Evolutionary conservation across 1,140 invertebrate species (phyloP).

Genomic region (Nasonia giraulti): DNA sequence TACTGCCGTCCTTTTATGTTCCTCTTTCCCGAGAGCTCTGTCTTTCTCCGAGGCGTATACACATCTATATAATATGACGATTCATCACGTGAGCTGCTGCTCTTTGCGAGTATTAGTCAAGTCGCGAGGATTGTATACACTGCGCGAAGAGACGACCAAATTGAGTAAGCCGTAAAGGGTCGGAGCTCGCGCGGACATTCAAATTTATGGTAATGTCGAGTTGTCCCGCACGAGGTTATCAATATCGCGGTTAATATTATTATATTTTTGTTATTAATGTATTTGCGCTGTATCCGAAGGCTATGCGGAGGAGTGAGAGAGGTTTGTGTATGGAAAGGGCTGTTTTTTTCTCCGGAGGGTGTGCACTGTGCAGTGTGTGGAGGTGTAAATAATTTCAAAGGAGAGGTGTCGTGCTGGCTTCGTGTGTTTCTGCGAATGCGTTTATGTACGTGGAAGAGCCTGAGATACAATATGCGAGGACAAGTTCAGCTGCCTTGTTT

Average conservation of each 20-base stretch:
- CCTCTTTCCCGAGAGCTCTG: background rate
- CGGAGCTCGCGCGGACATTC: constrained; percentile 64
- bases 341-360: too few relatives aligned
- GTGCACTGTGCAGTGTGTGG: too few relatives aligned
- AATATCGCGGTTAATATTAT: constrained; percentile 59
- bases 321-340: too few relatives aligned
- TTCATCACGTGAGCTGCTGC: constrained; percentile 6
- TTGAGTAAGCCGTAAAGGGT: constrained; percentile 71
- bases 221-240: constrained; percentile 65
- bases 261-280: background rate
- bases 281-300: background rate
- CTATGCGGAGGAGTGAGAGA: background rate
- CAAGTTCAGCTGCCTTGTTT: too few relatives aligned
- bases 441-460: too few relatives aligned
- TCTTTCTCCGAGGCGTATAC: background rate
- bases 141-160: constrained; percentile 58
- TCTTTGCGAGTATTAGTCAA: constrained; percentile 2
- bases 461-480: too few relatives aligned
- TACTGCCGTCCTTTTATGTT: background rate
- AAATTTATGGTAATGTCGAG: constrained; percentile 72
- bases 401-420: too few relatives aligned
- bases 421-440: too few relatives aligned
- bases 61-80: constrained; percentile 2
- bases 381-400: background rate
- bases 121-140: background rate